Evolutionary conservation across 2,113 vertebrate species (phyloP).

Genomic region (Orientallactaga bullata): DNA sequence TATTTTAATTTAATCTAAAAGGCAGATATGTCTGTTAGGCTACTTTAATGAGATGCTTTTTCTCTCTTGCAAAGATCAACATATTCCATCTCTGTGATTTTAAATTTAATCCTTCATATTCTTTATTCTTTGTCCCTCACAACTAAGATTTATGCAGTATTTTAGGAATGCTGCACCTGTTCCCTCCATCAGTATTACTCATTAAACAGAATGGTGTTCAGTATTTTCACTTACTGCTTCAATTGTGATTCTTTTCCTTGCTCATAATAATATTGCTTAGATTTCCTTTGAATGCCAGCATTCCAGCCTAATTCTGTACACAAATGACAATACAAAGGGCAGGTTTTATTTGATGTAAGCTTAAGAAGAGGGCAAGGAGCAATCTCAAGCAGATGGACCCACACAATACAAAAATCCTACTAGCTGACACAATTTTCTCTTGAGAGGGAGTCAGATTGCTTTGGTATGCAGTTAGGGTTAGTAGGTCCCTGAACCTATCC

Average conservation of each 20-base stretch:
- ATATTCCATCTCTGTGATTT: too few species aligned
- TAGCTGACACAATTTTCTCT: background rate
- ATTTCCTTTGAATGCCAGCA: background rate
- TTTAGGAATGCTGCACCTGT: background rate
- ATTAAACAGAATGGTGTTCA: background rate
- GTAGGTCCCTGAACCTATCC: too few species aligned
- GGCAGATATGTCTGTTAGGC: too few species aligned
- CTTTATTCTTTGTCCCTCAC: background rate
- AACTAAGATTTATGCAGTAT: background rate
- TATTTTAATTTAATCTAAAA: too few species aligned
- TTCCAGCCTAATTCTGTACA: background rate
- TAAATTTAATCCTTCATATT: background rate
- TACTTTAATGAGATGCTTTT: too few species aligned
- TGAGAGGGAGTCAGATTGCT: too few species aligned
- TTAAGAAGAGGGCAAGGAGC: background rate
- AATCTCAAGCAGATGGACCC: fast-evolving
- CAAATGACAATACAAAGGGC: background rate
- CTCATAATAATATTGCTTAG: background rate
- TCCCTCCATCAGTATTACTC: background rate
- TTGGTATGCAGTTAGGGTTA: too few species aligned
- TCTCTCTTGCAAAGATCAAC: too few species aligned
- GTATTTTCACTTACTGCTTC: background rate
- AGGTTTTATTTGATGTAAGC: background rate
- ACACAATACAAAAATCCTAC: background rate
- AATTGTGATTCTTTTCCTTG: background rate